A percentile compares a stretch with the other conserved stretches of the same genome.
These are phyloP conservation scores for Lacerta agilis DNA, from an alignment of 2,797 vertebrate genomes.

Conservation along the genomic window DNA sequence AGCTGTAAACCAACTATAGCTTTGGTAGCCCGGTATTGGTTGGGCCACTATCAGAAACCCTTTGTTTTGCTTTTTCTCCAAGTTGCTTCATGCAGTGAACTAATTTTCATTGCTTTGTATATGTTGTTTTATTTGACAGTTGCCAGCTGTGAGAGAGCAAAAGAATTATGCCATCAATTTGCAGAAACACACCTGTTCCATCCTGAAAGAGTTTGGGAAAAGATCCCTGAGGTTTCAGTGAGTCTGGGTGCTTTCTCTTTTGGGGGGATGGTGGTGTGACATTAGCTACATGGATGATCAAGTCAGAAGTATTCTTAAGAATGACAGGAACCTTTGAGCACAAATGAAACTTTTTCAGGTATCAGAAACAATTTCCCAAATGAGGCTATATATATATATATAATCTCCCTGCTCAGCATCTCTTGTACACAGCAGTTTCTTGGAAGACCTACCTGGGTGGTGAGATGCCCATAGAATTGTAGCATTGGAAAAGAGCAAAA, in stretches of 20 bases:
- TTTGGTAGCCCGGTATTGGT: background rate
- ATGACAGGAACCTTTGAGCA: too few species aligned
- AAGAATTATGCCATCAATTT: background rate
- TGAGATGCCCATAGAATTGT: too few species aligned
- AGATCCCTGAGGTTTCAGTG: constrained; percentile 45
- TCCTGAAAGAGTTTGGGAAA: constrained; percentile 51
- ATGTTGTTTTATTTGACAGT: constrained; percentile 33
- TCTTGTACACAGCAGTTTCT: too few species aligned
- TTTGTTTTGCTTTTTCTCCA: background rate
- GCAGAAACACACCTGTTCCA: constrained; percentile 52
- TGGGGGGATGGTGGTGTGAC: background rate
- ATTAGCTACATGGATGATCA: background rate
- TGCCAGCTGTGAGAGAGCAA: constrained; percentile 10
- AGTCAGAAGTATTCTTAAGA: background rate
- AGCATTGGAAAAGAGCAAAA: too few species aligned
- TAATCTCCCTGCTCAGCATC: too few species aligned
- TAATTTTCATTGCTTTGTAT: too few species aligned
- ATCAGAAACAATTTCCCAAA: too few species aligned
- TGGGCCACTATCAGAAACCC: background rate
- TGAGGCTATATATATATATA: too few species aligned
- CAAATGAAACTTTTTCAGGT: too few species aligned
- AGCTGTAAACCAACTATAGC: background rate
- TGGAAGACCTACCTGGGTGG: too few species aligned
- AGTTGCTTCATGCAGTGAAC: too few species aligned
- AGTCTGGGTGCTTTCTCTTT: background rate